Evolutionary conservation across 2,888 invertebrate genomes (phyloP).

Genomic region (Parasteatoda lunata): DNA sequence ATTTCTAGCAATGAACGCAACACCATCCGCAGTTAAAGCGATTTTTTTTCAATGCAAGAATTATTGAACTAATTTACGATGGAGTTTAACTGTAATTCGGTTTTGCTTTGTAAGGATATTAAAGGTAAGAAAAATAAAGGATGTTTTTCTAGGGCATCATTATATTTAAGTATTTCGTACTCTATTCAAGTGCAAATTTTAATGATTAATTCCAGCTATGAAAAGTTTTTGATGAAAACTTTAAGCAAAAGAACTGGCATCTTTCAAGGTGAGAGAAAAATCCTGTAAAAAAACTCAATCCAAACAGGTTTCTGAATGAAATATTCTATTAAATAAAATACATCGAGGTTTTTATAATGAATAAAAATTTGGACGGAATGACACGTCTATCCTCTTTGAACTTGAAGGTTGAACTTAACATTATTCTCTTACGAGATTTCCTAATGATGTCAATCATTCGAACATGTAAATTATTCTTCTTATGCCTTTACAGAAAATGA

Average conservation of each 20-base stretch:
- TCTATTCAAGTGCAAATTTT: neutral
- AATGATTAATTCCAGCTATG: neutral
- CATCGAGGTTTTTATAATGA: constrained; percentile 13
- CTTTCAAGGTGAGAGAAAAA: constrained; percentile 34
- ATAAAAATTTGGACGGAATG: neutral
- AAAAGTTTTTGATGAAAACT: neutral
- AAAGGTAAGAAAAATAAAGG: too few species aligned
- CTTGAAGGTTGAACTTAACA: neutral
- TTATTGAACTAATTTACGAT: too few species aligned
- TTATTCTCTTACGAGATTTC: neutral
- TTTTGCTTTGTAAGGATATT: too few species aligned
- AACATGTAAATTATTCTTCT: too few species aligned
- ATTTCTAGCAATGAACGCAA: too few species aligned
- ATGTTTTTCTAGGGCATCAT: too few species aligned
- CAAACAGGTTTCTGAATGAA: constrained; percentile 32
- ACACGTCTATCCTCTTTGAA: neutral
- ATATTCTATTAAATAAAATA: constrained; percentile 10
- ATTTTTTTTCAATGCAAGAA: too few species aligned
- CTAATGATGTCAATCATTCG: too few species aligned
- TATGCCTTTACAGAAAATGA: too few species aligned
- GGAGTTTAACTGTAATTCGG: too few species aligned
- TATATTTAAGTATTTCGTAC: too few species aligned
- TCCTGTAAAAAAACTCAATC: constrained; percentile 9
- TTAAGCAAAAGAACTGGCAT: constrained; percentile 1
- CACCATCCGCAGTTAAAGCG: too few species aligned